These are phyloP conservation scores for Emesis castigata DNA, from an alignment of 2,888 invertebrate genomes.

Conservation along the genomic window DNA sequence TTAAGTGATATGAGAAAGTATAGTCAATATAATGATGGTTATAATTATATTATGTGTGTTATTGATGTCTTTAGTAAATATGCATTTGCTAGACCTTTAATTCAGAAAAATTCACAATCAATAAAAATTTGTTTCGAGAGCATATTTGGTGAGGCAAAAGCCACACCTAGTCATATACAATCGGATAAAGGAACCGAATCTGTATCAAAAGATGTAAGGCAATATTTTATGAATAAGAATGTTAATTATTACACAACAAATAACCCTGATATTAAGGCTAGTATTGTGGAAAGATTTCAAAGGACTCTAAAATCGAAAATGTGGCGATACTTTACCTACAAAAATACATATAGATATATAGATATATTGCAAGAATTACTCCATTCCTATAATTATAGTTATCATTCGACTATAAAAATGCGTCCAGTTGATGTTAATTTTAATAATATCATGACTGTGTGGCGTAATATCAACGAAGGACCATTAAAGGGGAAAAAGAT, in stretches of 20 bases:
- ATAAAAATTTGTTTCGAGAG: conserved; percentile 54
- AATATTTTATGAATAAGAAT: conserved; percentile 48
- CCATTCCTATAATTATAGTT: conserved; percentile 58
- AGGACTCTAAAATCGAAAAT: too few relatives aligned
- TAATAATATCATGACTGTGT: conserved; percentile 60
- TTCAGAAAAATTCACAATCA: conserved; percentile 52
- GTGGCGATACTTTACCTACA: too few relatives aligned
- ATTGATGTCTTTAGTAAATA: conserved; percentile 64
- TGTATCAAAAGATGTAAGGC: conserved; percentile 52
- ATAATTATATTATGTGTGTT: conserved; percentile 55
- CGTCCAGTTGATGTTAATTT: conserved; percentile 62
- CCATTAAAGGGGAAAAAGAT: not conserved
- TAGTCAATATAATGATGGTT: conserved; percentile 6
- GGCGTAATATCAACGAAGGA: conserved; percentile 43
- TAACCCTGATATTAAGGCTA: conserved; percentile 55
- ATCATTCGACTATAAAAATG: conserved; percentile 64
- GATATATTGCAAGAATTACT: conserved; percentile 2
- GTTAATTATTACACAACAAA: conserved; percentile 61
- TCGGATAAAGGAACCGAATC: conserved; percentile 64
- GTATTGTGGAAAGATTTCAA: too few relatives aligned
- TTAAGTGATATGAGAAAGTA: conserved; percentile 4
- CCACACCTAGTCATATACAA: conserved; percentile 27
- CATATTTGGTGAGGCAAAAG: conserved; percentile 55
- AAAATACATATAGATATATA: too few relatives aligned
- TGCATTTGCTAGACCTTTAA: conserved; percentile 52